A percentile compares a stretch with the other conserved stretches of the same genome.
phyloP scores from a whole-genome alignment of 2,888 invertebrate species.

The Molorchus minor region DNA sequence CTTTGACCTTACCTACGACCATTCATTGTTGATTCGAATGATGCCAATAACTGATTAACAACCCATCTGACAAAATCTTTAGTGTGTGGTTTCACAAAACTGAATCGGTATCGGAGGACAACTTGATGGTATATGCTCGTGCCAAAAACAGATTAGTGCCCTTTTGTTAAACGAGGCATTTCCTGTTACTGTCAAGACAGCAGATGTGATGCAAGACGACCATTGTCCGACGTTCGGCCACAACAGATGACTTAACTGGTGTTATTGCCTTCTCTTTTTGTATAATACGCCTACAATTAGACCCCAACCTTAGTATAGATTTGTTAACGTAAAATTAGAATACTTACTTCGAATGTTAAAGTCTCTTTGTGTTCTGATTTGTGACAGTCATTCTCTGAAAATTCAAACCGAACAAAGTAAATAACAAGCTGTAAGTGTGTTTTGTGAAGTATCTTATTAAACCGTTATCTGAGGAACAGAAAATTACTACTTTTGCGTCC shows the following conservation, averaged over 20 bases:
- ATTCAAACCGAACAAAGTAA: too few relatives aligned
- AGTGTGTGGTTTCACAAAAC: conserved; percentile 21
- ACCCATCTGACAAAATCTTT: conserved; percentile 12
- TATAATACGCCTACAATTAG: conserved; percentile 21
- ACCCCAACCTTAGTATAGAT: background rate
- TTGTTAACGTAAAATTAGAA: background rate
- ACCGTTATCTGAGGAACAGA: too few relatives aligned
- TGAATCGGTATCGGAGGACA: conserved; percentile 14
- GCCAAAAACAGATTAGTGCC: conserved; percentile 42
- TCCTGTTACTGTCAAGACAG: conserved; percentile 43
- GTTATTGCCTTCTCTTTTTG: conserved; percentile 12
- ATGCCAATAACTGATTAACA: conserved; percentile 6
- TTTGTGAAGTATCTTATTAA: too few relatives aligned
- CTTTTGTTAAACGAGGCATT: conserved; percentile 37
- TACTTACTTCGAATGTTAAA: background rate
- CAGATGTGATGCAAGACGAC: conserved; percentile 43
- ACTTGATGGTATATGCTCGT: conserved; percentile 29
- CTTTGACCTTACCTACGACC: too few relatives aligned
- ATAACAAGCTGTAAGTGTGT: too few relatives aligned
- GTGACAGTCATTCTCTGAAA: background rate
- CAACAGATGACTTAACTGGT: conserved; percentile 27
- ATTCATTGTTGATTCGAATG: too few relatives aligned
- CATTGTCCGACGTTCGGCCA: conserved; percentile 16
- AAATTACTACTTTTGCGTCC: too few relatives aligned
- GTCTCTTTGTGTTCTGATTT: background rate